Evolutionary conservation across 2,113 vertebrate genomes (phyloP), one percentile per base, ranked within the genome.

Genomic region (Ameiurus melas): DNA sequence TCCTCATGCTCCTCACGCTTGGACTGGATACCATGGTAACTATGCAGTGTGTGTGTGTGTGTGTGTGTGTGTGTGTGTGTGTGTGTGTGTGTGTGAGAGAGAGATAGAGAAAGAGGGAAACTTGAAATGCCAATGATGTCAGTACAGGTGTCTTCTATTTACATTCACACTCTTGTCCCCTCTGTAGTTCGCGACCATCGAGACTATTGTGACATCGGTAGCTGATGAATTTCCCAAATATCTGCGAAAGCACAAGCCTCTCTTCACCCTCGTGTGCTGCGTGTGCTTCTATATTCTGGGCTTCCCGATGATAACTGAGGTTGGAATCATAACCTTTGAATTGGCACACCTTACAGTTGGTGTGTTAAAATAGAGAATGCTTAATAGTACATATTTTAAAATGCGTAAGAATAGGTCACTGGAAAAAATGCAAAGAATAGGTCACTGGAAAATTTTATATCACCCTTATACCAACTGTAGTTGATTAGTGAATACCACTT

Each of bases 241-340:
- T 90, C 92, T 99, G 87, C 97, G 98, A 5, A 98, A 97, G 0
- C 96, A 99, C 94, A 99, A 99, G 85, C 96, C 97, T 0, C 85
- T 98, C 86, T 99, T 99, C 93, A 99, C 98, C 0, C 94, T 99
- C 30, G 94, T 95, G 70, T 99, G 98, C 94, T 99, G 98, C 0
- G 0, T 92, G 68, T 90, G 84, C 80, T 99, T 99, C 95, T 99
- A 99, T 95, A 93, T 99, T 92, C 96, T 99, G 95, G 98, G 98
- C 5, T 99, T 99, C 85, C 98, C 98, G 25, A 99, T 99, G 98
- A 98, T 99, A 93, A 99, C 96, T 85, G 97, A 99, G 98, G 98
- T 99, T 93, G 93, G 39, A 39, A 58, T 16, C 57, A 9, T 53
- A 36, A 70, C 64, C 22, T 17, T 53, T 82, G 27, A 79, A 55